Percentiles rank a stretch among this genome's conserved stretches.
These are phyloP conservation scores for Fistularia commersonii DNA, from an alignment of 2,797 vertebrate species.

Conservation along the genomic window DNA sequence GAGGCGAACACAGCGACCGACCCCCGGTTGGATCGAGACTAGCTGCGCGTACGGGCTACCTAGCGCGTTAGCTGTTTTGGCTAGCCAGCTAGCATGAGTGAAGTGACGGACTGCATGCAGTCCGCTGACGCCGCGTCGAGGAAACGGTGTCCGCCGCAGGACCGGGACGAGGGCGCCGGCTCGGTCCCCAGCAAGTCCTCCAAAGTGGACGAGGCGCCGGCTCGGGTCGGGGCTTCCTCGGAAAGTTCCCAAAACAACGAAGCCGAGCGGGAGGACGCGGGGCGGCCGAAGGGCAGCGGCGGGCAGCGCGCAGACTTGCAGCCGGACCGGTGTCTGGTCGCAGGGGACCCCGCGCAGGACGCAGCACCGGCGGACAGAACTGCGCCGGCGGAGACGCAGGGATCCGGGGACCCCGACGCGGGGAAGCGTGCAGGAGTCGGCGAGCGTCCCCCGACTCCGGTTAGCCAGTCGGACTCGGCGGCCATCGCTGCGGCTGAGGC, in stretches of 20 bases:
- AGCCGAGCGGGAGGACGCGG: constrained; percentile 28
- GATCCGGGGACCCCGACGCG: too few species aligned
- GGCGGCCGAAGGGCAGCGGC: constrained; percentile 9
- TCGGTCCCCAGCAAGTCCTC: constrained; percentile 58
- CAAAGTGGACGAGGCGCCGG: constrained; percentile 50
- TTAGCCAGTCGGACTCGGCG: constrained; percentile 73
- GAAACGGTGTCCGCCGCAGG: constrained; percentile 68
- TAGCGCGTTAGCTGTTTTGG: constrained; percentile 45
- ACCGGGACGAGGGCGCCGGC: constrained; percentile 39
- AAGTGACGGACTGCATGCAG: constrained; percentile 62
- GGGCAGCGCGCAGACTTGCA: too few species aligned
- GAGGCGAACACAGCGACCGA: not conserved
- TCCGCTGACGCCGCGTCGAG: constrained; percentile 62
- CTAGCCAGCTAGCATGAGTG: constrained; percentile 72
- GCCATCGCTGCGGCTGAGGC: constrained; percentile 79
- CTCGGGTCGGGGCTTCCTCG: constrained; percentile 14
- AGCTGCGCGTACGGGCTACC: constrained; percentile 27
- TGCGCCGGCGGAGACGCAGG: too few species aligned
- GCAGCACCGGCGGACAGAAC: too few species aligned
- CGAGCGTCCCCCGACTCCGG: constrained; percentile 27
- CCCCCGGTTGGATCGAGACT: constrained; percentile 3
- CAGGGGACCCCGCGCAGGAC: too few species aligned
- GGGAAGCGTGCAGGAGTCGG: too few species aligned
- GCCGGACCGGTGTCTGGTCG: too few species aligned
- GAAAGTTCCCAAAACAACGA: constrained; percentile 43